Conservation (phyloP, 1,140 invertebrate genomes). For the Drosophila neocordata region DNA sequence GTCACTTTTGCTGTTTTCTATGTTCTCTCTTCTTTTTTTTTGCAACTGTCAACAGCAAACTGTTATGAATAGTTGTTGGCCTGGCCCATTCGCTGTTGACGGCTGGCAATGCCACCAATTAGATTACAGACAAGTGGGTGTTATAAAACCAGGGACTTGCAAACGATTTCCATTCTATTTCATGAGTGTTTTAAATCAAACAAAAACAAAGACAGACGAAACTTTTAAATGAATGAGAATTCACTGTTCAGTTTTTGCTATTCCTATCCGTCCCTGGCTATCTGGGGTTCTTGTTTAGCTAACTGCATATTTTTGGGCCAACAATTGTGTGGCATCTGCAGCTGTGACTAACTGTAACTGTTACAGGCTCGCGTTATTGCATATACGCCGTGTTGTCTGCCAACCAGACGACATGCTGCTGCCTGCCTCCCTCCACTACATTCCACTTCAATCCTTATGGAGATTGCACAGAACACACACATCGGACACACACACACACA, state of each 20-base stretch:
- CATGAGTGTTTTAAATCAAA: not conserved
- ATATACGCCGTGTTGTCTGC: slow-evolving; percentile 51
- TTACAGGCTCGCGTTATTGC: slow-evolving; percentile 29
- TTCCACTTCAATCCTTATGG: no score
- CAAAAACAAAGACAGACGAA: no score
- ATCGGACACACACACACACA: slow-evolving; percentile 38
- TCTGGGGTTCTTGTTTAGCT: slow-evolving; percentile 54
- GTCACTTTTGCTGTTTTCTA: not conserved
- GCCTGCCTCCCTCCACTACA: not conserved
- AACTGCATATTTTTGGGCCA: slow-evolving; percentile 52
- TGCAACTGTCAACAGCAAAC: slow-evolving; percentile 26
- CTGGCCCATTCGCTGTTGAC: slow-evolving; percentile 39
- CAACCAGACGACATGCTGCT: slow-evolving; percentile 43
- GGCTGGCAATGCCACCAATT: slow-evolving; percentile 56
- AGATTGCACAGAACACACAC: not conserved
- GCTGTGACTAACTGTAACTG: slow-evolving; percentile 32
- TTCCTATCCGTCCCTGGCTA: slow-evolving; percentile 25
- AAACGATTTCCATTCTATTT: not conserved
- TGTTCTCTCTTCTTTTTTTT: not conserved
- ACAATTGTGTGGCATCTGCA: slow-evolving; percentile 39
- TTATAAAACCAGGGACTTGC: not conserved
- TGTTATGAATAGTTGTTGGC: slow-evolving; percentile 25
- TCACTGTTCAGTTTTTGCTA: not conserved
- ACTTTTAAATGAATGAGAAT: not conserved
- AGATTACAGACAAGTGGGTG: slow-evolving; percentile 40